Evolutionary conservation across 64 coral and sea anemone species (phyloP).

Genomic region (Acropora tenuis): DNA sequence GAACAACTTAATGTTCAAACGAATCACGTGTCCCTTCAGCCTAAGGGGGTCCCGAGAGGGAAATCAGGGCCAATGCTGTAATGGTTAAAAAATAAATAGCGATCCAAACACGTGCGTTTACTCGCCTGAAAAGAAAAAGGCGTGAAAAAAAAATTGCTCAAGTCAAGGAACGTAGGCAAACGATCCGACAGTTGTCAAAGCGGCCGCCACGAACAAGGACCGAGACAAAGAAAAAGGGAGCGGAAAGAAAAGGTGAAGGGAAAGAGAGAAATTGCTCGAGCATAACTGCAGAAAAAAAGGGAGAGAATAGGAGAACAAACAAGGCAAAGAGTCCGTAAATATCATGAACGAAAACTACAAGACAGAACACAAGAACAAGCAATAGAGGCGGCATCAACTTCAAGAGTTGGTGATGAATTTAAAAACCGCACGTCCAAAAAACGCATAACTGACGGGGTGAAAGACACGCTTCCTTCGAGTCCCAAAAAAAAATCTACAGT

Average conservation of each 20-base stretch:
- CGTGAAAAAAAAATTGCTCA: conserved; percentile 32
- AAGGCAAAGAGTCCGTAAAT: conserved; percentile 15
- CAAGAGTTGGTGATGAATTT: not conserved
- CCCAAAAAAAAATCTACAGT: conserved; percentile 13
- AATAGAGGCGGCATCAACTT: not conserved
- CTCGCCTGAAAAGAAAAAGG: not conserved
- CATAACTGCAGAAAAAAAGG: not conserved
- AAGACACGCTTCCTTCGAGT: not conserved
- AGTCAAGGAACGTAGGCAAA: not conserved
- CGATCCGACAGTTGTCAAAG: not conserved
- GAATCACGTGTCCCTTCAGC: not conserved
- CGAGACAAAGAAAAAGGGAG: not conserved
- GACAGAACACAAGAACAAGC: not conserved
- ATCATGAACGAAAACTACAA: not conserved
- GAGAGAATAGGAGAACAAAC: conserved; percentile 17
- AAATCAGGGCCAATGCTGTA: not conserved
- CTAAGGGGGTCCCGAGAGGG: not conserved
- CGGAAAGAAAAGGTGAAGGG: not conserved
- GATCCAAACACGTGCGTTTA: not conserved
- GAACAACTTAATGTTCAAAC: not conserved
- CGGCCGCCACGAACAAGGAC: not conserved
- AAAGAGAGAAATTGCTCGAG: not conserved
- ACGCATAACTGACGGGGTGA: conserved; percentile 4
- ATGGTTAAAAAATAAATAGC: not conserved
- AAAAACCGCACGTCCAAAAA: conserved; percentile 14